A percentile compares a stretch with the other conserved stretches of the same genome.
Conservation (phyloP, 2,888 invertebrate species). For the Luffia ferchaultella region DNA sequence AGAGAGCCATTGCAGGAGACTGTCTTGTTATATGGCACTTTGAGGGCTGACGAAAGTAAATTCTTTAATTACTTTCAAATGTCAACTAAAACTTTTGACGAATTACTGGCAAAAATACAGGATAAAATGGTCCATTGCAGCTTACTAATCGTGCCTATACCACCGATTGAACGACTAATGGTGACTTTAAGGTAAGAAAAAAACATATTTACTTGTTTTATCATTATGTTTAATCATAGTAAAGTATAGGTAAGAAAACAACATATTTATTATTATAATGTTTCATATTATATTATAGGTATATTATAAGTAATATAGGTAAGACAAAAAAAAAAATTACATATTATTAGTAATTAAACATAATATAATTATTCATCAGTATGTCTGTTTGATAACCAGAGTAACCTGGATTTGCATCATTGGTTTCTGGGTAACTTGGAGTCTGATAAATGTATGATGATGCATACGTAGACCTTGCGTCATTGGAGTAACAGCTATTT, state of each 20-base stretch:
- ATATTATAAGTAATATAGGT: too few species aligned
- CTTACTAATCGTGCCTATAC: constrained; percentile 18
- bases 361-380: too few species aligned
- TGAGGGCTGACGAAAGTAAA: constrained; percentile 5
- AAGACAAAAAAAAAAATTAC: background rate
- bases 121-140: constrained; percentile 21
- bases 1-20: constrained; percentile 15
- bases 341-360: constrained; percentile 12
- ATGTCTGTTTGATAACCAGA: too few species aligned
- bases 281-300: too few species aligned
- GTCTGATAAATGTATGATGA: constrained; percentile 13
- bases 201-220: constrained; percentile 4
- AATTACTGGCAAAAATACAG: constrained; percentile 21
- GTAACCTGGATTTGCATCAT: constrained; percentile 8
- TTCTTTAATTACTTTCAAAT: constrained; percentile 9
- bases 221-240: background rate
- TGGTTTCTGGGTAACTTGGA: constrained; percentile 13
- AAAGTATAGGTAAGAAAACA: too few species aligned
- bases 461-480: constrained; percentile 8
- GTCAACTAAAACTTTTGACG: constrained; percentile 21
- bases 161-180: constrained; percentile 15
- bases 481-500: constrained; percentile 9
- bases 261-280: too few species aligned
- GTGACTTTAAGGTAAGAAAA: too few species aligned
- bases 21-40: constrained; percentile 6